Base-by-base conservation (phyloP, 2,797 vertebrate species). In the Ctenosaura bakeri region DNA sequence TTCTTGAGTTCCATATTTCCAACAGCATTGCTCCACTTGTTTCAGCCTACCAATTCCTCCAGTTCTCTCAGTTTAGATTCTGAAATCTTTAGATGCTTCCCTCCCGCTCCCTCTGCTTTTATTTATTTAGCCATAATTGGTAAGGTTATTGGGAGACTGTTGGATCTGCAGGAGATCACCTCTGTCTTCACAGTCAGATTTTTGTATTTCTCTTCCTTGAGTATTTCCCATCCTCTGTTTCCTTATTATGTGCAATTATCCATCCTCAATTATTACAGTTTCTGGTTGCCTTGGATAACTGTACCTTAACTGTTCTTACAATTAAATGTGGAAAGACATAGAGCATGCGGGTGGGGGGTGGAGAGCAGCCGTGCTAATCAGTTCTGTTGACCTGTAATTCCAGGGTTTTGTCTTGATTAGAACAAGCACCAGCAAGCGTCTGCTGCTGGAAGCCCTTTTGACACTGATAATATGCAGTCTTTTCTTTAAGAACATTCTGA, bases 181-280 rank as follows among this genome's bases (percentile, higher is more conserved):
- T 16, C 88, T 86, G 24, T 78, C 18, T 54, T 88, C 42, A 59
- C 18, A 64, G 82, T 90, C 77, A 83, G n/a, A 85, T 24, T 7
- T 88, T 85, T 82, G 38, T 9, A 6, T 6, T 79, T 6, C 6
- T 81, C 81, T 59, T 10, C 24, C 12, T 79, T 1, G 50, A 80
- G 46, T 83, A 1, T 94, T 91, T 59, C 29, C 9, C 12, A 8
- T 46, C 35, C 13, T 50, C 50, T 32, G 1, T 69, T 46, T 90
- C 42, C 32, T 87, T 20, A 46, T 89, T 85, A 1, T 8, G 42
- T 52, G 32, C 26, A 69, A 88, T 80, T 87, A 88, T 88, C 77
- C 59, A 9, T 10, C 66, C 50, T 71, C 29, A 46, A 18, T 69
- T 13, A 20, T 50, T 8, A 3, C 9, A 59, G n/a, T 59, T 77